These are phyloP conservation scores for Mirounga angustirostris DNA, from an alignment of 2,113 vertebrate genomes.

Conservation along the genomic window DNA sequence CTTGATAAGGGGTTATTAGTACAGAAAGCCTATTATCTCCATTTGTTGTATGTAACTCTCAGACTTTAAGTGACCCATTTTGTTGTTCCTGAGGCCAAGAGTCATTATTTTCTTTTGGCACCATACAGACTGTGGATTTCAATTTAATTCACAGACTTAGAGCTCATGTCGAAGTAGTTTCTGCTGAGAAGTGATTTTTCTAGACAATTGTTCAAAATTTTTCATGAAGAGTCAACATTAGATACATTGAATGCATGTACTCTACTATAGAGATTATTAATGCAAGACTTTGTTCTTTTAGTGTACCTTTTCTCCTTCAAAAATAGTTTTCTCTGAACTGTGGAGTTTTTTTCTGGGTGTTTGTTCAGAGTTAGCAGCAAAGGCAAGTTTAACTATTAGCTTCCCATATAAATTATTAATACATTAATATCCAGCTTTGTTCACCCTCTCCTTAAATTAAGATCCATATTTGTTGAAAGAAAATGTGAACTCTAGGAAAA, in stretches of 20 bases:
- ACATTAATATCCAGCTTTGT: not conserved
- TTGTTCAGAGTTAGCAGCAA: constrained; percentile 22
- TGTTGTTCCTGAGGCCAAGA: not conserved
- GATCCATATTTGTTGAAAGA: not conserved
- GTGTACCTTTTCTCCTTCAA: not conserved
- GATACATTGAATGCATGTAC: not conserved
- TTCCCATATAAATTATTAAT: not conserved
- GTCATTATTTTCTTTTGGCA: not conserved
- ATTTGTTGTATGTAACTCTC: not conserved
- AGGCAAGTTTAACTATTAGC: not conserved
- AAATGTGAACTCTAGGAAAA: not conserved
- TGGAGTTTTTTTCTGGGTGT: constrained; percentile 16
- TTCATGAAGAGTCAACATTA: not conserved
- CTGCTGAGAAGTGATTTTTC: not conserved
- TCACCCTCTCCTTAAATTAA: constrained; percentile 14
- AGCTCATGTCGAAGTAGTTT: constrained; percentile 2
- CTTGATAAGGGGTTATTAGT: not conserved
- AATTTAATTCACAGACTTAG: constrained; percentile 1
- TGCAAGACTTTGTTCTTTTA: not conserved
- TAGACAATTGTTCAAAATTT: not conserved
- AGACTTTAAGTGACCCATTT: not conserved
- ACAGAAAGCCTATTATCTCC: not conserved
- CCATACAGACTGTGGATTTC: not conserved
- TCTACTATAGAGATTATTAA: not conserved
- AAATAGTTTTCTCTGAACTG: constrained; percentile 6